Percentiles rank a stretch among this genome's conserved stretches.
Evolutionary conservation across 2,888 invertebrate species (phyloP).

Genomic region (Branchellion lobata): DNA sequence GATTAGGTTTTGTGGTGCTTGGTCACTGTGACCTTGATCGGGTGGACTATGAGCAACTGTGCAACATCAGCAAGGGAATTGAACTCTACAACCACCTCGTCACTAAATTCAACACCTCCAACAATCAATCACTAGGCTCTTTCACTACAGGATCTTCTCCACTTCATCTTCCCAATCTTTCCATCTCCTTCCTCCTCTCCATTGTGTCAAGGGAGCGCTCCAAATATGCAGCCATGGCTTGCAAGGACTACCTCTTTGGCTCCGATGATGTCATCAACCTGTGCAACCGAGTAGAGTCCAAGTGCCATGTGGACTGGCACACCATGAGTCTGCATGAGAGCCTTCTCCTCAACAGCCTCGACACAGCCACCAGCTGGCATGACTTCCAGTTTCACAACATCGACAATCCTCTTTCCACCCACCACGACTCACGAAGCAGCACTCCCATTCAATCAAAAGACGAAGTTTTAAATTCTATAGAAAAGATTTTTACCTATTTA

Average conservation of each 20-base stretch:
- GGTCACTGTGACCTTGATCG: constrained; percentile 59
- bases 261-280: constrained; percentile 56
- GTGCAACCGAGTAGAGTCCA: not conserved
- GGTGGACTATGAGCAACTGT: constrained; percentile 58
- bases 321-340: constrained; percentile 40
- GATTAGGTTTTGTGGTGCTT: constrained; percentile 59
- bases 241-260: constrained; percentile 59
- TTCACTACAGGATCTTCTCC: constrained; percentile 30
- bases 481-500: constrained; percentile 48
- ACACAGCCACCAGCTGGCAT: not conserved
- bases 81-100: constrained; percentile 61
- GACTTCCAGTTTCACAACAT: constrained; percentile 51
- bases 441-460: not conserved
- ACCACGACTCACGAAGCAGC: not conserved
- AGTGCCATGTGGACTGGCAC: not conserved
- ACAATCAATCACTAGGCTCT: not conserved
- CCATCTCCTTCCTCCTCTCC: constrained; percentile 57
- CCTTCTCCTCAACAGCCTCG: not conserved
- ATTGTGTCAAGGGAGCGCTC: constrained; percentile 58
- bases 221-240: constrained; percentile 58
- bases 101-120: constrained; percentile 48
- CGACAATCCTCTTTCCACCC: constrained; percentile 55
- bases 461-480: not conserved
- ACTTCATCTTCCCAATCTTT: constrained; percentile 54
- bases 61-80: constrained; percentile 60